Evolutionary conservation across 2,888 invertebrate species (phyloP), one percentile per base, ranked within the genome.

Genomic region (Syrphus vitripennis): DNA sequence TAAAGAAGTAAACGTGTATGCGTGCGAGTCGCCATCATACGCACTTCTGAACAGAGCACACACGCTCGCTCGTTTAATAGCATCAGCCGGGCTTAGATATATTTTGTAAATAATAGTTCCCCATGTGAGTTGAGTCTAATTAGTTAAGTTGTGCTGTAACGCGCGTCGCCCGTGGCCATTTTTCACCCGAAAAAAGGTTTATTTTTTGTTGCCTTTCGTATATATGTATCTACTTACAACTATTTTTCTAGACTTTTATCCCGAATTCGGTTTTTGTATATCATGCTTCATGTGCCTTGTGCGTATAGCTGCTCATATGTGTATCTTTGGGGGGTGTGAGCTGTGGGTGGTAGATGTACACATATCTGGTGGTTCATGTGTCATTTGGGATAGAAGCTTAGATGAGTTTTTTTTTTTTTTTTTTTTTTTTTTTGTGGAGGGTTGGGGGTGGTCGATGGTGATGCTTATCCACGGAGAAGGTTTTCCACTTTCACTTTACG

Each of bases 61-160:
- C 65, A 67, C 67, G 65, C 61, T 57, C 61, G 45, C 19, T 16
- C 42, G 14, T 53, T 40, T 26, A n/a, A n/a, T n/a, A n/a, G n/a
- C n/a, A n/a, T n/a, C n/a, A 63, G 10, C 6, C 29, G 14, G n/a
- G 72, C 55, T 34, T 59, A n/a, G n/a, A n/a, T n/a, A n/a, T n/a
- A 48, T 67, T 67, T 67, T 67, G 72, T 57, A 77, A 77, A 82
- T 69, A 82, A 70, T 86, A 86, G 86, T 86, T 86, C 77, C 86
- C 86, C 82, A 86, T 82, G 86, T 74, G 86, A 86, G 86, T 86
- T 86, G 70, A 86, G 86, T 86, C 82, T 86, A 86, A 86, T 86
- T 86, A 86, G 82, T 86, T 86, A 86, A 86, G 86, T 86, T 86
- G 86, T 72, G 86, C 72, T 65, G 86, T 86, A 86, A 82, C 86